Evolutionary conservation across 2,113 vertebrate genomes (phyloP), one percentile per base, ranked within the genome.

Genomic region (Typhlomys cinereus): DNA sequence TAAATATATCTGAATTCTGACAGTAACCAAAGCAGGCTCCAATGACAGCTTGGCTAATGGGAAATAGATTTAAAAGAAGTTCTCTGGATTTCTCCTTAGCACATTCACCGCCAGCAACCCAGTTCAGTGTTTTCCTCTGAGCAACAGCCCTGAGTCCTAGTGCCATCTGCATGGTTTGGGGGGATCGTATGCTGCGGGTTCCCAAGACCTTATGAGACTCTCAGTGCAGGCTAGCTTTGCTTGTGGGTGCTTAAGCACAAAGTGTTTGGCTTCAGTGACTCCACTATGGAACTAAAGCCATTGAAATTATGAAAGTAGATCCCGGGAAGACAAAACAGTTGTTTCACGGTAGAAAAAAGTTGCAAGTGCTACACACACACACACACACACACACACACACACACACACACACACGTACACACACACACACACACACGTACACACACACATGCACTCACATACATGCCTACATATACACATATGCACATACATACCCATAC

Each of bases 21-120:
- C 94, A 96, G 91, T 83, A 92, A 88, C 85, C 92, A 90, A 94
- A 86, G 85, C 17, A 78, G 92, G 57, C 46, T n/a, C 23, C 80
- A 83, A 39, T 91, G 89, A 92, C 48, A 95, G 78, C 21, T 54
- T 66, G 71, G 93, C 48, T 69, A 83, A 96, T 85, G 82, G n/a
- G 52, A 73, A 88, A 88, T 36, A 50, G 27, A 73, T 92, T 95
- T 79, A 52, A 64, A 74, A 80, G 34, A 36, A 89, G 25, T 87
- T 21, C n/a, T 81, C 85, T 87, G 95, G 87, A 88, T 83, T 88
- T 94, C 95, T 89, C 89, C 76, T 96, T 87, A 93, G 78, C 61
- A 71, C 61, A 34, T 41, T 54, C 48, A 39, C 57, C 12, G 78
- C 90, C 94, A 90, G 85, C 25, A 25, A 44, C 15, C 46, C 52